Evolutionary conservation across 2,888 invertebrate genomes (phyloP).

Genomic region (Hanleya hanleyi): DNA sequence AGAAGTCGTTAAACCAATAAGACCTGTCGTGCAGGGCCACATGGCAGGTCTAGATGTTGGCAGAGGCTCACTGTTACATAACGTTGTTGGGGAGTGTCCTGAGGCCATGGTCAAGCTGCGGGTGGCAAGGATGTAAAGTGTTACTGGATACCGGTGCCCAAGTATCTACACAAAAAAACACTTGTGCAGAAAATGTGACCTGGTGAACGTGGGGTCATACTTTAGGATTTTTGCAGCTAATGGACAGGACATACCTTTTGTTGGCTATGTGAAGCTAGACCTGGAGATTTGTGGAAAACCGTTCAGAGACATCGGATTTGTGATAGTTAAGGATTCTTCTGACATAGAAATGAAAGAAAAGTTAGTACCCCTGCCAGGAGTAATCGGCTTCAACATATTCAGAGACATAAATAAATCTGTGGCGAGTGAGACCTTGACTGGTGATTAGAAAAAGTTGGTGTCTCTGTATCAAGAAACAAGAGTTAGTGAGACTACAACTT

Average conservation of each 20-base stretch:
- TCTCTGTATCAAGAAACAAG: not conserved
- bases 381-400: not conserved
- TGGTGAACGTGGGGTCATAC: not conserved
- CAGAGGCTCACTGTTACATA: constrained; percentile 22
- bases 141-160: constrained; percentile 11
- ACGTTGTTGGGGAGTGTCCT: constrained; percentile 24
- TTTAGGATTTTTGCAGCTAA: not conserved
- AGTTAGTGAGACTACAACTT: not conserved
- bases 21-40: constrained; percentile 22
- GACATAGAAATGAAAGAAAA: not conserved
- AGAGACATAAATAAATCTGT: constrained; percentile 3
- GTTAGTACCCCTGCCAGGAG: not conserved
- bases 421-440: not conserved
- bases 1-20: not conserved
- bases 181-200: not conserved
- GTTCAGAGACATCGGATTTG: not conserved
- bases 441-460: not conserved
- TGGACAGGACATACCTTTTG: not conserved
- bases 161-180: not conserved
- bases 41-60: constrained; percentile 4
- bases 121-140: constrained; percentile 1
- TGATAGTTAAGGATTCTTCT: not conserved
- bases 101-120: constrained; percentile 2
- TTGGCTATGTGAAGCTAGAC: not conserved
- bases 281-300: not conserved